Percentiles rank a stretch among this genome's conserved stretches.
Conservation (phyloP, 2,888 invertebrate genomes). For the Tenthredo scrophulariae region DNA sequence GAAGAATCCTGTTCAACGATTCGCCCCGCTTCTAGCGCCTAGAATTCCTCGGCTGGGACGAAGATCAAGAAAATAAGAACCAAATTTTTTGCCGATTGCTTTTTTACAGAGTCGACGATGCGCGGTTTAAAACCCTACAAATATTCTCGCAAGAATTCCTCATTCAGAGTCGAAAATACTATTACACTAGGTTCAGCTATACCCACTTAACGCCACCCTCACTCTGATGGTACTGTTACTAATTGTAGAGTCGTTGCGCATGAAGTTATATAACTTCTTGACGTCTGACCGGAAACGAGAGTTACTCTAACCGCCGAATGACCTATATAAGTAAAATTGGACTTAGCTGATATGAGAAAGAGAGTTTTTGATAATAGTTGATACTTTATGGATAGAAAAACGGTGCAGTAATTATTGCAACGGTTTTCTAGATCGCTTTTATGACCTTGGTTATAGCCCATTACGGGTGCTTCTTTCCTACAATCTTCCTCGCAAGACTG, state of each 20-base stretch:
- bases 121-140: background rate
- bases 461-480: background rate
- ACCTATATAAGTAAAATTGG: constrained; percentile 8
- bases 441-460: background rate
- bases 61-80: background rate
- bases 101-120: no score
- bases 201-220: background rate
- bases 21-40: background rate
- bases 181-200: background rate
- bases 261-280: constrained; percentile 6
- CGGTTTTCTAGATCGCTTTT: background rate
- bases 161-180: background rate
- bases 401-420: background rate
- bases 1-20: constrained; percentile 22
- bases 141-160: background rate
- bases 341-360: background rate
- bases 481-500: background rate
- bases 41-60: background rate
- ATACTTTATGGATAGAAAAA: background rate
- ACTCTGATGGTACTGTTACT: background rate
- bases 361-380: background rate
- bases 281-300: constrained; percentile 3
- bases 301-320: background rate
- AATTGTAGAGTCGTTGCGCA: background rate
- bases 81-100: background rate